phyloP scores from a whole-genome alignment of 2,888 invertebrate genomes.

The Meteorus cinctellus region DNA sequence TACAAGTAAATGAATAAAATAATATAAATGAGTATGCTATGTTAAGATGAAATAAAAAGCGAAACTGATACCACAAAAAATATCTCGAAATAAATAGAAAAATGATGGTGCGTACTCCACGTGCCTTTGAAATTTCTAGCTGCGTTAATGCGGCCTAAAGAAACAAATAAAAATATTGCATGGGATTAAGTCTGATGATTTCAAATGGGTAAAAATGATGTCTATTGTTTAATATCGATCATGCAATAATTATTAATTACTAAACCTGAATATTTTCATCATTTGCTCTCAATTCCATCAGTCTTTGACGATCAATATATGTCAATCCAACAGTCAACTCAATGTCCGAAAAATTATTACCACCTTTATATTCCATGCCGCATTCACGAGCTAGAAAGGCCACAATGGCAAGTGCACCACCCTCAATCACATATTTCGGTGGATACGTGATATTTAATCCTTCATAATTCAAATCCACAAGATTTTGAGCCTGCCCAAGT shows the following conservation, averaged over 20 bases:
- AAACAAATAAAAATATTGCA: slow-evolving; percentile 66
- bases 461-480: slow-evolving; percentile 80
- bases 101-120: slow-evolving; percentile 71
- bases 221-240: not conserved
- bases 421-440: slow-evolving; percentile 76
- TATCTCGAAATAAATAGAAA: slow-evolving; percentile 45
- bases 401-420: slow-evolving; percentile 78
- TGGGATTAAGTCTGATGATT: slow-evolving; percentile 19
- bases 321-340: slow-evolving; percentile 17
- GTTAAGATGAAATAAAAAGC: slow-evolving; percentile 40
- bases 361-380: slow-evolving; percentile 74
- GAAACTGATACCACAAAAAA: slow-evolving; percentile 35
- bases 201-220: slow-evolving; percentile 17
- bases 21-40: slow-evolving; percentile 7
- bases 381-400: slow-evolving; percentile 70
- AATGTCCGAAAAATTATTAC: slow-evolving; percentile 44
- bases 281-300: slow-evolving; percentile 41
- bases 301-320: not conserved
- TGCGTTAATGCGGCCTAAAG: slow-evolving; percentile 78
- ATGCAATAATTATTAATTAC: slow-evolving; percentile 17
- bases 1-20: not conserved
- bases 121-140: slow-evolving; percentile 79
- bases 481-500: slow-evolving; percentile 79
- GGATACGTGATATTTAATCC: slow-evolving; percentile 80
- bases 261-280: slow-evolving; percentile 69